phyloP scores from a whole-genome alignment of 2,797 vertebrate species.

The Eupleurogrammus muticus region DNA sequence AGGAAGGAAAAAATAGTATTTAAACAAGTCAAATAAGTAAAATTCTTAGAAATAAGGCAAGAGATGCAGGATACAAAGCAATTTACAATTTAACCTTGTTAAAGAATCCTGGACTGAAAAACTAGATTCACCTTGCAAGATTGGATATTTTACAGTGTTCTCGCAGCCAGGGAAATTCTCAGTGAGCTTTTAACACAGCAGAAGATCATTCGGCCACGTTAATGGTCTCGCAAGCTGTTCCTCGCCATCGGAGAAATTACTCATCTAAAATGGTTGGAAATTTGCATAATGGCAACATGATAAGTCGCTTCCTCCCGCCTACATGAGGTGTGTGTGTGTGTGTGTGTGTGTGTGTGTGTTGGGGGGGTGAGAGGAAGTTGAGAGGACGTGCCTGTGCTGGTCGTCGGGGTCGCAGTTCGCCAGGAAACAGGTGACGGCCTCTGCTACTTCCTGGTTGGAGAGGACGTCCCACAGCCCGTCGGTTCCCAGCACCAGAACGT shows the following conservation, averaged over 20 bases:
- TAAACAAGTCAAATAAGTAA: too few relatives aligned
- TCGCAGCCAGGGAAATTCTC: neutral
- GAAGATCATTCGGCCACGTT: neutral
- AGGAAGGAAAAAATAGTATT: too few relatives aligned
- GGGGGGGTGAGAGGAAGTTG: slow-evolving; percentile 62
- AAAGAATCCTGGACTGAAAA: too few relatives aligned
- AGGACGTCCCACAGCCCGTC: slow-evolving; percentile 99
- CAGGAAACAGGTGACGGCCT: slow-evolving; percentile 93
- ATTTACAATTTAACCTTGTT: too few relatives aligned
- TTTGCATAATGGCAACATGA: slow-evolving; percentile 56
- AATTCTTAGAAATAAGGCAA: too few relatives aligned
- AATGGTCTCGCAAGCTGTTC: slow-evolving; percentile 28
- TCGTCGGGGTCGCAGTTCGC: slow-evolving; percentile 97
- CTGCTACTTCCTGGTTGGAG: slow-evolving; percentile 95
- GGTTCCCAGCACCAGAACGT: slow-evolving; percentile 94
- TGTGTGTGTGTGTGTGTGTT: too few relatives aligned
- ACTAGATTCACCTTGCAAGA: too few relatives aligned
- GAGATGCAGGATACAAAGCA: too few relatives aligned
- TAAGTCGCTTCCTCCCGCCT: slow-evolving; percentile 26
- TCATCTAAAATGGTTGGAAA: slow-evolving; percentile 55
- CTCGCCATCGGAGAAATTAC: slow-evolving; percentile 38
- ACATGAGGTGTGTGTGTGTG: slow-evolving; percentile 47
- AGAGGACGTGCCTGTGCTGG: slow-evolving; percentile 90
- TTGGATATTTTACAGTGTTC: neutral
- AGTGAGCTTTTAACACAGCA: slow-evolving; percentile 26